Percentiles rank a stretch among this genome's conserved stretches.
Conservation (phyloP, 2,888 invertebrate genomes). For the Pandemis heparana region DNA sequence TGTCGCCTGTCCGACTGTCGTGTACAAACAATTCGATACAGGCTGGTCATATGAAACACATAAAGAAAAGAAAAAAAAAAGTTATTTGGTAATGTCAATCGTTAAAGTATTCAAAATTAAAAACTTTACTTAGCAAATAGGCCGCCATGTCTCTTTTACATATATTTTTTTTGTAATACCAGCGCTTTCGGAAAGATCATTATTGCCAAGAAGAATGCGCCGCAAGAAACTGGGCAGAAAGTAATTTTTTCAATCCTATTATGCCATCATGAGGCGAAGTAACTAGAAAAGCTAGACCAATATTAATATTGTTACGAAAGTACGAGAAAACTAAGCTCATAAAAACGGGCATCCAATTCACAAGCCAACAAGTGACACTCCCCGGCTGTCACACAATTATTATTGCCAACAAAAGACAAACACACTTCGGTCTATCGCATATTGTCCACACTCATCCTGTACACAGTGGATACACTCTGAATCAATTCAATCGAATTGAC, state of each 20-base stretch:
- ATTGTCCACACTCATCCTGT: conserved; percentile 32
- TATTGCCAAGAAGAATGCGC: too few relatives aligned
- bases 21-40: conserved; percentile 17
- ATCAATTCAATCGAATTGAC: conserved; percentile 39
- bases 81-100: too few relatives aligned
- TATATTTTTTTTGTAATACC: too few relatives aligned
- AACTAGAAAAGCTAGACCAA: neutral
- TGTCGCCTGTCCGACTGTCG: conserved; percentile 63
- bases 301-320: too few relatives aligned
- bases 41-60: conserved; percentile 3
- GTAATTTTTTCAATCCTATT: too few relatives aligned
- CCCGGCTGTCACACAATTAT: neutral
- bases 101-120: too few relatives aligned
- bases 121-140: too few relatives aligned
- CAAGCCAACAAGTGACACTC: neutral
- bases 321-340: neutral
- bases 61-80: neutral
- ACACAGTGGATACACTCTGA: conserved; percentile 11
- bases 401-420: neutral
- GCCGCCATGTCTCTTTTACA: too few relatives aligned
- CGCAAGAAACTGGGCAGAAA: too few relatives aligned
- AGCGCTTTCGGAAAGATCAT: too few relatives aligned
- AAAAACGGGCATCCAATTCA: conserved; percentile 10
- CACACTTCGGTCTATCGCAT: conserved; percentile 12
- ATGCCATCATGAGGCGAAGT: neutral